Evolutionary conservation across 2,797 vertebrate species (phyloP).

Genomic region (Chaetophractus vellerosus): DNA sequence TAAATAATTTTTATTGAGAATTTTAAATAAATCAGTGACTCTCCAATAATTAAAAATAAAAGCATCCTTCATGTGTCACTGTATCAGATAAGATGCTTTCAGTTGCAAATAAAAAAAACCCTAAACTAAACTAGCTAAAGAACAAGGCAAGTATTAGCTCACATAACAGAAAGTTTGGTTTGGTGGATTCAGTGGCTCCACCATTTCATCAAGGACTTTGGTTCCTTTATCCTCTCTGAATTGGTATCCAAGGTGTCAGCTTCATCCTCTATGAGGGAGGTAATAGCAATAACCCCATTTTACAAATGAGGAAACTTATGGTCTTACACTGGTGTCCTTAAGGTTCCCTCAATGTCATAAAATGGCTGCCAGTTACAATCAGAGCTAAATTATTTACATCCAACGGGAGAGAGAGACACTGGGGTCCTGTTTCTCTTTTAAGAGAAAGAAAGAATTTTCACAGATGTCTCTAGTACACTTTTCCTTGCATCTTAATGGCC

Average conservation of each 20-base stretch:
- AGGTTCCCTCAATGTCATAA: not conserved
- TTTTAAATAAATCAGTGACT: conserved; percentile 77
- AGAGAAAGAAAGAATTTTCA: not conserved
- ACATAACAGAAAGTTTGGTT: conserved; percentile 61
- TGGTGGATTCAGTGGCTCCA: not conserved
- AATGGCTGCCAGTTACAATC: not conserved
- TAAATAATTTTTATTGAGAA: conserved; percentile 78
- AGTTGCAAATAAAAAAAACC: conserved; percentile 72
- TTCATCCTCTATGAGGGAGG: not conserved
- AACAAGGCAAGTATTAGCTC: conserved; percentile 55
- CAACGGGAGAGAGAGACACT: not conserved
- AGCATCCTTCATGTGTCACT: conserved; percentile 67
- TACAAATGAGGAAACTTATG: conserved; percentile 6
- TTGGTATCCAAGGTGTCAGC: not conserved
- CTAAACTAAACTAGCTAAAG: conserved; percentile 67
- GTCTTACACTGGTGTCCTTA: not conserved
- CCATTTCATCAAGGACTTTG: not conserved
- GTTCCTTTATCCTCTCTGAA: conserved; percentile 1
- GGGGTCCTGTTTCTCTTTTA: not conserved
- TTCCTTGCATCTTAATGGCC: not conserved
- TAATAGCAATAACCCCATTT: conserved; percentile 5
- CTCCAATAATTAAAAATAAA: conserved; percentile 81
- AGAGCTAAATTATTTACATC: not conserved
- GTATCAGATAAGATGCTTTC: conserved; percentile 70
- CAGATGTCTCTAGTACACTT: not conserved